Conservation (phyloP, 2,888 invertebrate species). For the Oscheius myriophilus region DNA sequence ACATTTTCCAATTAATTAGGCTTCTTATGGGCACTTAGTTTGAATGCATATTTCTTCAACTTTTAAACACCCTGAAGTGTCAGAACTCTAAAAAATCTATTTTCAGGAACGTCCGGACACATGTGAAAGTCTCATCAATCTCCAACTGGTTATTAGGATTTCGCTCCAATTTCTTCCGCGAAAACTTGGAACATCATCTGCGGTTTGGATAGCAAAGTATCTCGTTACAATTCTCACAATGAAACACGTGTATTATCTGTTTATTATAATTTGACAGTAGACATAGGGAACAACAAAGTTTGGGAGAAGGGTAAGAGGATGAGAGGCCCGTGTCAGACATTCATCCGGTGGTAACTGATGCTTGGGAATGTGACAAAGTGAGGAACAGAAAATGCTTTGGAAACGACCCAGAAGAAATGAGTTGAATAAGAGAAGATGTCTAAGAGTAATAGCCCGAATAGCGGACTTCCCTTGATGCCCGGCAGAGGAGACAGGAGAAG, state of each 20-base stretch:
- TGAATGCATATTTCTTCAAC: no score
- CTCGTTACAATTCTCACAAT: no score
- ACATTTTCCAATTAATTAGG: no score
- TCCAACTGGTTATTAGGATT: slow-evolving; percentile 37
- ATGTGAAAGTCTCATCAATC: slow-evolving; percentile 11
- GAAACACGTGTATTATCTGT: background rate
- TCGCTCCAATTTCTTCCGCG: slow-evolving; percentile 40
- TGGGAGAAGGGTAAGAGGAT: background rate
- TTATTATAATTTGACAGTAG: slow-evolving; percentile 1
- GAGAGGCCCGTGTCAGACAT: background rate
- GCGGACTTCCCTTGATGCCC: slow-evolving; percentile 59
- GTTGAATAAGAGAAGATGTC: slow-evolving; percentile 1
- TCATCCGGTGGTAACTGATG: slow-evolving; percentile 16
- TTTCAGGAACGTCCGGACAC: slow-evolving; percentile 5
- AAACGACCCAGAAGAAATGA: background rate
- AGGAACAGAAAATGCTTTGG: slow-evolving; percentile 5
- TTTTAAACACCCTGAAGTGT: no score
- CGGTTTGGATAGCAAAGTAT: slow-evolving; percentile 37
- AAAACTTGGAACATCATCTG: slow-evolving; percentile 44
- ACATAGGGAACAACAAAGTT: background rate
- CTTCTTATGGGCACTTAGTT: no score
- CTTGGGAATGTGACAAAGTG: slow-evolving; percentile 16
- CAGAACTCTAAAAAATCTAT: no score
- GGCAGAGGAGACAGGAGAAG: slow-evolving; percentile 65
- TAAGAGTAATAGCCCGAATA: slow-evolving; percentile 55